Evolutionary conservation across 2,888 invertebrate species (phyloP), one percentile per base, ranked within the genome.

Genomic region (Aleiodes leptofemur): DNA sequence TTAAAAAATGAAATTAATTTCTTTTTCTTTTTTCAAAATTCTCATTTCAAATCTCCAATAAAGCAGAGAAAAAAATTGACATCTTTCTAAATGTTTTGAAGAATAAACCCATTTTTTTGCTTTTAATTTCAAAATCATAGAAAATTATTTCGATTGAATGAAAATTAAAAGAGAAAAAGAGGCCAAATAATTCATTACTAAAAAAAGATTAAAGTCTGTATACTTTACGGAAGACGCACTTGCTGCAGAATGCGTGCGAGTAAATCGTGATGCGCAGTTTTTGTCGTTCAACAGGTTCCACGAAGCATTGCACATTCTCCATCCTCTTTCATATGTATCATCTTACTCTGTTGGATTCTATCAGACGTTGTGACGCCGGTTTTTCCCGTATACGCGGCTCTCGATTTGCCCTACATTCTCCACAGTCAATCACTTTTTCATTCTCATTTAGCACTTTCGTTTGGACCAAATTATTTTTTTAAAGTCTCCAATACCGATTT

Each of bases 341-440:
- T 34, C 51, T 68, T 31, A 51, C 68, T 51, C 59, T 43, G 29
- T 59, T 38, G 55, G 55, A 57, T 59, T 69, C 56, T 51, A 68
- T 69, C 68, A 76, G 76, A 76, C 76, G 53, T 38, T 50, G 59
- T 72, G 76, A 57, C 76, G 76, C 72, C 76, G 55, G 53, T 75
- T 75, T 23, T 57, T 34, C 66, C 66, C 64, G 51, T 68, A 43
- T 69, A 31, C 6, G 14, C 68, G 57, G 72, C 68, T 76, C 76
- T 76, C 68, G 34, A 72, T 76, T 59, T 68, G 76, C 57, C 76
- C 76, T 76, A 76, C 51, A 76, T 72, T 72, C 66, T 48, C n/a
- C n/a, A 43, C 34, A 72, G 23, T 66, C 43, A 56, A 53, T 68
- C 76, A 76, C 76, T 76, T 76, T 76, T 69, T 72, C 69, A 23